Base-by-base conservation (phyloP, 2,113 vertebrate genomes). In the Cepphus grylle region DNA sequence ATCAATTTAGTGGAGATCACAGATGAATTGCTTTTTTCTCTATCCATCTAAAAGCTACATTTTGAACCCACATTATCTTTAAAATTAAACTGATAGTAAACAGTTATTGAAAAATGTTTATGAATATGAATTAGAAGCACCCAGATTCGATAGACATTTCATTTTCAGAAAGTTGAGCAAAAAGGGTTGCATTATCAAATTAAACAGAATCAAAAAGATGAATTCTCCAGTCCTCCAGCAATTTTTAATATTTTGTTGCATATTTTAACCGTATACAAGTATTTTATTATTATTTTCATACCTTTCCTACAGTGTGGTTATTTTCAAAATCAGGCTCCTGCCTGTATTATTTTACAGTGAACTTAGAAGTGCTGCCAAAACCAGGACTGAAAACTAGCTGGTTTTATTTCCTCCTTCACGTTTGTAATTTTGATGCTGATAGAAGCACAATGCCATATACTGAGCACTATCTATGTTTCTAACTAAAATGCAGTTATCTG, bases 11-110 rank as follows among this genome's bases (percentile, higher is more conserved):
- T 15, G 23, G 59, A 50, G 76, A 92, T 88, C 90, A 92, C 74
- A 90, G 92, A 81, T 18, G 26, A 94, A 90, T 80, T 88, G 81
- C 62, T 80, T 96, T 84, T 90, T 86, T 55, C 55, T 65, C 61
- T 42, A 17, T 63, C 56, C 49, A 65, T 85, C 55, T 80, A 65
- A 93, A 84, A 89, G 40, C 47, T 62, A 61, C 23, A 82, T 82
- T 90, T 66, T 89, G 69, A 90, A 94, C 49, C 53, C 47, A 62
- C 50, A 55, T 94, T 66, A 77, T 94, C 25, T 88, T 90, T 66
- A 93, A 85, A 89, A 94, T 93, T 83, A 90, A 94, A 92, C 73
- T 55, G 88, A 63, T 62, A 69, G 92, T 27, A 93, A 73, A 91
- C 29, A 70, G 63, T 70, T 88, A 90, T 7, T 66, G 79, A 81